Percentiles rank a stretch among this genome's conserved stretches.
Evolutionary conservation across 2,797 vertebrate genomes (phyloP).

Genomic region (Peromyscus aztecus): DNA sequence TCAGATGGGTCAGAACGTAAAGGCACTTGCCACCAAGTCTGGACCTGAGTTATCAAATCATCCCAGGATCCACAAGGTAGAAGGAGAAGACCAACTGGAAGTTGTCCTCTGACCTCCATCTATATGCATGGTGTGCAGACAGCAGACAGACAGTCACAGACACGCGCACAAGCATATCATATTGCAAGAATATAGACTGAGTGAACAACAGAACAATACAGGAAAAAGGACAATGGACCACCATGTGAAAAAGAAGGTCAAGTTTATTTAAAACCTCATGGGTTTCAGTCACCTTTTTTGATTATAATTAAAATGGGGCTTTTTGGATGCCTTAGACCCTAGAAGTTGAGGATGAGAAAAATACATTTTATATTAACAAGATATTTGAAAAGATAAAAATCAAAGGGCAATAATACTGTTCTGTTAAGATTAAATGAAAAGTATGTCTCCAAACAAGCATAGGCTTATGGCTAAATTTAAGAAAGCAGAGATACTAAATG

Average conservation of each 20-base stretch:
- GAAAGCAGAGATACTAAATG: neutral
- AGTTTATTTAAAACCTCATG: neutral
- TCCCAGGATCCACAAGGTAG: too few species aligned
- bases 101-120: neutral
- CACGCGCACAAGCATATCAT: neutral
- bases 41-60: neutral
- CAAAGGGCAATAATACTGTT: slow-evolving; percentile 30
- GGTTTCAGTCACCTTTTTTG: neutral
- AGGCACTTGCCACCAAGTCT: neutral
- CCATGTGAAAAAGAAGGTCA: slow-evolving; percentile 12
- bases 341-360: slow-evolving; percentile 24
- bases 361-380: neutral
- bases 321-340: neutral
- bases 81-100: neutral
- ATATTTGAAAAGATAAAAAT: slow-evolving; percentile 33
- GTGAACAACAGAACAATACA: neutral
- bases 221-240: neutral
- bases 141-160: neutral
- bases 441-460: neutral
- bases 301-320: neutral
- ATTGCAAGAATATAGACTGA: neutral
- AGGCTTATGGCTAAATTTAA: neutral
- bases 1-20: neutral
- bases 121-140: neutral
- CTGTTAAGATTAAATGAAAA: neutral